These are phyloP conservation scores for Rhynchomys soricoides DNA, from an alignment of 2,113 vertebrate genomes.

Conservation along the genomic window DNA sequence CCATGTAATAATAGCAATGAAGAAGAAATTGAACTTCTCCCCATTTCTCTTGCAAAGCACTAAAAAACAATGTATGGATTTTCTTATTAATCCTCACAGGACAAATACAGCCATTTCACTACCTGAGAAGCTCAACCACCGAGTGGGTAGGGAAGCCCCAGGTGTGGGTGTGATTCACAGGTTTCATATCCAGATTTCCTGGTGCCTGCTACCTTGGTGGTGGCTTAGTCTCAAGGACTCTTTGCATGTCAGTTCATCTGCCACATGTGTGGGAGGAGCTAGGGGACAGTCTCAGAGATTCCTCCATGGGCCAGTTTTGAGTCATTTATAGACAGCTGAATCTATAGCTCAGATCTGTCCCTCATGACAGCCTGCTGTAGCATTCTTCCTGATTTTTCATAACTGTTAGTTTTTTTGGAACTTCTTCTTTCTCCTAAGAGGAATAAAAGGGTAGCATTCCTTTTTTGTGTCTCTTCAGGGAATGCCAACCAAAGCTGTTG, in stretches of 20 bases:
- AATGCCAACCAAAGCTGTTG: background rate
- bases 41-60: background rate
- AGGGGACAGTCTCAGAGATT: background rate
- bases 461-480: background rate
- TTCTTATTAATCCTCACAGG: conserved; percentile 56
- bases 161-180: background rate
- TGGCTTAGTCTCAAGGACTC: background rate
- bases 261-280: background rate
- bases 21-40: conserved; percentile 49
- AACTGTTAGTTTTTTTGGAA: background rate
- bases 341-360: background rate
- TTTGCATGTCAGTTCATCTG: background rate
- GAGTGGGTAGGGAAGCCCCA: background rate
- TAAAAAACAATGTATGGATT: conserved; percentile 50
- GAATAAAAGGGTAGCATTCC: background rate
- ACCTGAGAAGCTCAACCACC: background rate
- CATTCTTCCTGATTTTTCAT: background rate
- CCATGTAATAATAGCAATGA: conserved; percentile 66
- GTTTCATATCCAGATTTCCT: background rate
- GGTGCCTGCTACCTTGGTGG: background rate
- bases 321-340: background rate
- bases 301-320: background rate
- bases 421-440: background rate
- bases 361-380: background rate
- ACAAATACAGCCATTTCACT: background rate